Percentiles rank a stretch among this genome's conserved stretches.
Evolutionary conservation across 2,888 invertebrate genomes (phyloP).

Genomic region (Caenorhabditis sp.): DNA sequence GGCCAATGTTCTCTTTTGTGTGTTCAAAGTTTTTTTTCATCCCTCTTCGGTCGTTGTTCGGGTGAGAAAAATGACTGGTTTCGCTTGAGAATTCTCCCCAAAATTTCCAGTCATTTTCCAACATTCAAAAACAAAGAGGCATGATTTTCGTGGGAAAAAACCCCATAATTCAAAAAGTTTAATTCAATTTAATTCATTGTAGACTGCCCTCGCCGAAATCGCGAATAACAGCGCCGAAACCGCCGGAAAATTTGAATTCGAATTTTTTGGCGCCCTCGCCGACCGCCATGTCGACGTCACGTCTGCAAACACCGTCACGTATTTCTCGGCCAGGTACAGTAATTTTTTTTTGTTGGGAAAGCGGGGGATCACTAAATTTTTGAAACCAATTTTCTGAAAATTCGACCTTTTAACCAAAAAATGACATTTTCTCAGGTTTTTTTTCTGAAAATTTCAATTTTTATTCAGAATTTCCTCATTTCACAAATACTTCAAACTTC

Average conservation of each 20-base stretch:
- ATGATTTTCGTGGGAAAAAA: too few relatives aligned
- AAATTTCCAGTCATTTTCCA: too few relatives aligned
- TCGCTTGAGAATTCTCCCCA: not conserved
- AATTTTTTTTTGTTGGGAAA: not conserved
- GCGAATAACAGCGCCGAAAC: not conserved
- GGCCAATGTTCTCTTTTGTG: not conserved
- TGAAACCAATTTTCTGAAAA: too few relatives aligned
- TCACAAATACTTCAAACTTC: too few relatives aligned
- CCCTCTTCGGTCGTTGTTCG: not conserved
- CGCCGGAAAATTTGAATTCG: not conserved
- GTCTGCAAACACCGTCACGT: not conserved
- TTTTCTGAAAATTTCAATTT: too few relatives aligned
- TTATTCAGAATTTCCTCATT: too few relatives aligned
- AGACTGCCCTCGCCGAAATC: not conserved
- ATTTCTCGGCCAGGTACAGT: not conserved
- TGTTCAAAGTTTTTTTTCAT: not conserved
- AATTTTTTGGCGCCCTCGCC: not conserved
- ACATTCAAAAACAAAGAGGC: too few relatives aligned
- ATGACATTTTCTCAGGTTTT: too few relatives aligned
- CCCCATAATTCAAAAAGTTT: too few relatives aligned
- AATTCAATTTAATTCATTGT: too few relatives aligned
- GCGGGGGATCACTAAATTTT: not conserved
- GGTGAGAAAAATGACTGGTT: constrained; percentile 5
- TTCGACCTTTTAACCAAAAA: too few relatives aligned
- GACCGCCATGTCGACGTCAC: not conserved